Evolutionary conservation across 2,113 vertebrate genomes (phyloP), one percentile per base, ranked within the genome.

Genomic region (Gasterosteus aculeatus): DNA sequence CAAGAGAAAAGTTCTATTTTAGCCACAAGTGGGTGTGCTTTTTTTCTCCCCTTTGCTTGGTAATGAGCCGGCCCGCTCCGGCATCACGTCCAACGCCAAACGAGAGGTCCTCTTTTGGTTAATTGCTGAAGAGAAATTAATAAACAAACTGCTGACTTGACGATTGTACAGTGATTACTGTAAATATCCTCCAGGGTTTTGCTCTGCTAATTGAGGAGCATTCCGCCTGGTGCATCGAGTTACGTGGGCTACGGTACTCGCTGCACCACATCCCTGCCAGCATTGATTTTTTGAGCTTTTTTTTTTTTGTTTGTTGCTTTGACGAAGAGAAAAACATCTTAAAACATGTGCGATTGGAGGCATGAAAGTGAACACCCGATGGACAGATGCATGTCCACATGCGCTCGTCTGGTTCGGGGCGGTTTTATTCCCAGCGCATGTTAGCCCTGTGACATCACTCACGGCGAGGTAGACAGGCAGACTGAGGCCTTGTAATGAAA

Each of bases 111-210:
- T 77, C 75, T 51, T 85, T 80, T 71, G 86, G 88, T 77, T 91
- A 91, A 92, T 90, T 91, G 90, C 76, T 70, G 76, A 63, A 56
- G 82, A 88, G 78, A 90, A 26, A 87, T 86, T 89, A 82, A 91
- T 90, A 77, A 72, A 77, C 84, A 87, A 87, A 84, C 35, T 83
- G 76, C 85, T 67, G 82, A 89, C 82, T 89, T 72, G 78, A 83
- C 72, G 83, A 80, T 86, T 83, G 77, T 78, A 68, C 85, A 89
- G 89, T 88, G 90, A 92, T 91, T 83, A 88, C 85, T 89, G 90
- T 87, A 89, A 90, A 89, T 89, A 89, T 79, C 82, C 78, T 85
- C 84, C 26, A 1, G 84, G 89, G 89, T 85, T 77, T 81, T 51
- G 76, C 82, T 78, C 69, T 1, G 7, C 75, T 89, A 87, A 91